Evolutionary conservation across 2,888 invertebrate genomes (phyloP), one percentile per base, ranked within the genome.

Genomic region (Nycteola revayana): DNA sequence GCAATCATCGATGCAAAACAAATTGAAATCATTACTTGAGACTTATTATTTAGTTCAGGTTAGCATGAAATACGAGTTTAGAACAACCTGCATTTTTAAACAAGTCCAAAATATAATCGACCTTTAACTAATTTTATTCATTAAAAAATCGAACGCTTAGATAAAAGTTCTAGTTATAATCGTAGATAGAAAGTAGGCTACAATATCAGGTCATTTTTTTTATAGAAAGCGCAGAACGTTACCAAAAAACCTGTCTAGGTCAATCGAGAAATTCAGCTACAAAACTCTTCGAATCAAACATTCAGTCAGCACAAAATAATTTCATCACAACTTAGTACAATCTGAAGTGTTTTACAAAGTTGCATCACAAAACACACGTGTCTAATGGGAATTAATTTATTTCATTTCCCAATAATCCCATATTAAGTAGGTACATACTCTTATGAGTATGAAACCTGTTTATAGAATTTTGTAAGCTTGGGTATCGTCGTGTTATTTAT

Each of bases 371-470:
- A n/a, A n/a, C 42, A 37, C 48, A 49, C 32, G 25, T 37, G 34
- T 35, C 50, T 49, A 62, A 73, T 75, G 71, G 65, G 61, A 70
- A 77, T 76, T 57, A 62, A 63, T 66, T 67, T 56, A 62, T 70
- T 56, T 53, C 51, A 68, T 77, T 78, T 76, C 76, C 68, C 73
- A 75, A 77, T 66, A 64, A 62, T 66, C 55, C 57, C 62, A 63
- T 3, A 2, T 2, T 14, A 14, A 5, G 14, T 14, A 14, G 14
- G 14, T 14, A 14, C 3, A 61, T 66, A 61, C 66, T 68, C 66
- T 63, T 62, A 53, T 73, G 75, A 75, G 76, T 75, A 70, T 60
- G 42, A 64, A 75, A 78, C 76, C 67, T 59, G 77, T 77, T 76
- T 64, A 42, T 51, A 56, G 54, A 56, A 62, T 75, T 72, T 73